Percentiles rank a stretch among this genome's conserved stretches.
Conservation (phyloP, 2,797 vertebrate genomes). For the Atherinosoma microstoma region DNA sequence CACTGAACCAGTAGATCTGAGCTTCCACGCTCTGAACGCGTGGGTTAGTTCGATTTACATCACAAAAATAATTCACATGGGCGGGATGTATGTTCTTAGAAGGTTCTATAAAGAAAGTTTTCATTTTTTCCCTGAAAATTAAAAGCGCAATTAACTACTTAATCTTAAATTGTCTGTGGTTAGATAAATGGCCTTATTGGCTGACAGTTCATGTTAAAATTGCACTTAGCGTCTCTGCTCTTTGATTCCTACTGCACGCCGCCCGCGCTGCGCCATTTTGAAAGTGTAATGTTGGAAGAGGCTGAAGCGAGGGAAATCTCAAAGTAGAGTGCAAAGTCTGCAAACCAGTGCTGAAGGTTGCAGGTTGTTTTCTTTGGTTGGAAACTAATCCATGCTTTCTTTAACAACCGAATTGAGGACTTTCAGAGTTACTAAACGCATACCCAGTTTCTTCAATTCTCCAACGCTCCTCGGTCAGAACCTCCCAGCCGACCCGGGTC, state of each 20-base stretch:
- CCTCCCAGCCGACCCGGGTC: conserved; percentile 64
- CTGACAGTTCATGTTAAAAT: neutral
- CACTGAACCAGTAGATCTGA: too few species aligned
- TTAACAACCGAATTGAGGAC: neutral
- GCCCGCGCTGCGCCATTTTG: conserved; percentile 83
- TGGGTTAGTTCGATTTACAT: conserved; percentile 20
- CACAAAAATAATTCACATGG: neutral
- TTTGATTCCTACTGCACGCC: conserved; percentile 46
- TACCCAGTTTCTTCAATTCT: conserved; percentile 36
- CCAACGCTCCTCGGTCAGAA: conserved; percentile 56
- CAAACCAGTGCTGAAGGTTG: conserved; percentile 6
- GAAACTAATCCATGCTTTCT: neutral
- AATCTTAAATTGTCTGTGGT: rapidly evolving
- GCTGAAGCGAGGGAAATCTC: conserved; percentile 71
- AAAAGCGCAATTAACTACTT: neutral
- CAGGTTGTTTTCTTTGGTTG: neutral
- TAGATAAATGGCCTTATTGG: rapidly evolving
- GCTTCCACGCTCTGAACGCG: neutral
- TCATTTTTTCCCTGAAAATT: neutral
- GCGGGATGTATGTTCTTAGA: conserved; percentile 37
- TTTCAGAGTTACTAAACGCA: conserved; percentile 7
- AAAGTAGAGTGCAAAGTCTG: conserved; percentile 77
- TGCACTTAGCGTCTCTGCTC: conserved; percentile 22
- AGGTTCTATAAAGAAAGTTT: neutral
- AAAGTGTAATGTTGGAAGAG: conserved; percentile 72